Evolutionary conservation across 2,797 vertebrate species (phyloP).

Genomic region (Chelmon rostratus): DNA sequence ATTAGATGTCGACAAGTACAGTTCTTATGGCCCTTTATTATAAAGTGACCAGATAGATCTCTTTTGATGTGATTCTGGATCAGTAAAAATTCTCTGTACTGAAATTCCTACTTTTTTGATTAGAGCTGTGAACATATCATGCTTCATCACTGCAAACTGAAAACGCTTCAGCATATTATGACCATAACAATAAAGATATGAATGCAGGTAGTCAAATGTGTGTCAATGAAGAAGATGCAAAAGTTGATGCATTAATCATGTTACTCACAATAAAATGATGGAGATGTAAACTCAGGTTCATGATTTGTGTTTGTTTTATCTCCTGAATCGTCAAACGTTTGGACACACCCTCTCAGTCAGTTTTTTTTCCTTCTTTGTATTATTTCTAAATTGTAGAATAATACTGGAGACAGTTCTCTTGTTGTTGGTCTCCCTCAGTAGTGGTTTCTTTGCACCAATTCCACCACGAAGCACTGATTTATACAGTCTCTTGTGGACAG

Average conservation of each 20-base stretch:
- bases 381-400: no score
- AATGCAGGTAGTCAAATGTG: not conserved
- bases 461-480: no score
- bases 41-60: not conserved
- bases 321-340: not conserved
- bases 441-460: no score
- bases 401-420: no score
- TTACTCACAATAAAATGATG: slow-evolving; percentile 10
- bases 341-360: no score
- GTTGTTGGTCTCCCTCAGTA: no score
- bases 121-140: not conserved
- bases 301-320: not conserved
- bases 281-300: no score
- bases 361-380: no score
- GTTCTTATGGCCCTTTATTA: no score
- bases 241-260: not conserved
- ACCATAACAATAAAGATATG: not conserved
- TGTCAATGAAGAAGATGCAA: not conserved
- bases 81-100: not conserved
- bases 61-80: not conserved
- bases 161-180: not conserved
- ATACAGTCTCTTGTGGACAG: no score
- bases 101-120: not conserved
- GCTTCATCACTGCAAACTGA: not conserved
- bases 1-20: not conserved